A percentile compares a stretch with the other conserved stretches of the same genome.
These are phyloP conservation scores for Flexamia atlantica DNA, from an alignment of 2,888 invertebrate genomes.

Conservation along the genomic window DNA sequence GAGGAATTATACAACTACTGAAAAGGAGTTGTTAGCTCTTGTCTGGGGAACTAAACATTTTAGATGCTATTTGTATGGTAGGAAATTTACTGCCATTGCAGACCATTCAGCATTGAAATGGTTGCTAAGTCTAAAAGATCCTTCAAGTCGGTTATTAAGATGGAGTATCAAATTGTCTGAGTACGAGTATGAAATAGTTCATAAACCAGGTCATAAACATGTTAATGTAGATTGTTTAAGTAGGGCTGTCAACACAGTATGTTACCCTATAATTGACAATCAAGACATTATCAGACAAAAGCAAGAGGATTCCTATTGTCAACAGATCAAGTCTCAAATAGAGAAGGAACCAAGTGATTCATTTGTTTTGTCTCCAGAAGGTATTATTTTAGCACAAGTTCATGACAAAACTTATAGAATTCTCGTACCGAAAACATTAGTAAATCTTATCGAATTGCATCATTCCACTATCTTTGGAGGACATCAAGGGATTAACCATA, in stretches of 20 bases:
- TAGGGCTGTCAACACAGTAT: slow-evolving; percentile 1
- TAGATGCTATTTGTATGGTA: slow-evolving; percentile 68
- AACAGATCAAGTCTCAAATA: background rate
- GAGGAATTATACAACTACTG: slow-evolving; percentile 69
- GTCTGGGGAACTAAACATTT: slow-evolving; percentile 71
- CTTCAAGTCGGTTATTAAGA: slow-evolving; percentile 60
- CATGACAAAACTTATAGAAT: too few relatives aligned
- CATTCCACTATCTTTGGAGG: too few relatives aligned
- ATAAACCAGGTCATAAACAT: slow-evolving; percentile 62
- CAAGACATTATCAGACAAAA: slow-evolving; percentile 12
- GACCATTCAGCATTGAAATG: slow-evolving; percentile 66
- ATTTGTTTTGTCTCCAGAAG: too few relatives aligned
- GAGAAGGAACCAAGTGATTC: too few relatives aligned
- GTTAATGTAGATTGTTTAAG: slow-evolving; percentile 65
- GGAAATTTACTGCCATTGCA: slow-evolving; percentile 62
- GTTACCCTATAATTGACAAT: slow-evolving; percentile 1
- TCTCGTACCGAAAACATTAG: too few relatives aligned
- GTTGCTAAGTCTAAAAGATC: slow-evolving; percentile 64
- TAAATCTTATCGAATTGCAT: too few relatives aligned
- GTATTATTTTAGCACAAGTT: too few relatives aligned
- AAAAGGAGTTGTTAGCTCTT: slow-evolving; percentile 72
- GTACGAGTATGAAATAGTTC: slow-evolving; percentile 62
- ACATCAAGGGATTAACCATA: too few relatives aligned
- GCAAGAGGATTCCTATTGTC: slow-evolving; percentile 1
- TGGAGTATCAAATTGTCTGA: slow-evolving; percentile 64